These are phyloP conservation scores for Epinephelus coioides DNA, from an alignment of 2,797 vertebrate genomes.

Conservation along the genomic window DNA sequence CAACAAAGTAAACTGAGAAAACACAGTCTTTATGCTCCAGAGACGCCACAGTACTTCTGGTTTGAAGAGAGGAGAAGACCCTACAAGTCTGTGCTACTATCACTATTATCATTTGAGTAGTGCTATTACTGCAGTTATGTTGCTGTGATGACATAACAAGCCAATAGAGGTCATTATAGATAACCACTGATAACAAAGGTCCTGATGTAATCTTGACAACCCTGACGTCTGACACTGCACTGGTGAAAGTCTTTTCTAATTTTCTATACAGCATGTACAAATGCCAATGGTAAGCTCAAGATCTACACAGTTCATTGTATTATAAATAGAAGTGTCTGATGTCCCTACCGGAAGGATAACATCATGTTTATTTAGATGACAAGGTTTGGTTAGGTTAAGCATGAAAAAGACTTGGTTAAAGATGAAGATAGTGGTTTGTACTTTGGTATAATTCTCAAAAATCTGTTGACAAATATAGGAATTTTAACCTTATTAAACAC, in stretches of 20 bases:
- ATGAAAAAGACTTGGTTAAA: too few relatives aligned
- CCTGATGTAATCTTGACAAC: not conserved
- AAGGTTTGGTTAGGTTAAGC: too few relatives aligned
- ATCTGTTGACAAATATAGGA: too few relatives aligned
- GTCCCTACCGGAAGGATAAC: too few relatives aligned
- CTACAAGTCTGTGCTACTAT: not conserved
- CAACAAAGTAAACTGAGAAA: slow-evolving; percentile 22
- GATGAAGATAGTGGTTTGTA: too few relatives aligned
- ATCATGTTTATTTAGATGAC: not conserved
- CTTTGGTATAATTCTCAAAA: too few relatives aligned
- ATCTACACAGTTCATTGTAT: not conserved
- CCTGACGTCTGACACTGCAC: not conserved
- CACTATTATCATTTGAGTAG: not conserved
- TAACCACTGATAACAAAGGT: not conserved
- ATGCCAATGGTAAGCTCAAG: not conserved
- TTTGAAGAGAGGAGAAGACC: not conserved
- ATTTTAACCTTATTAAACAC: too few relatives aligned
- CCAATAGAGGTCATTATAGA: slow-evolving; percentile 19
- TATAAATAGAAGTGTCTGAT: not conserved
- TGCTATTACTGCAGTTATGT: not conserved
- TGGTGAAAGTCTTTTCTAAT: not conserved
- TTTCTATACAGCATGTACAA: not conserved
- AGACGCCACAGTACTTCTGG: not conserved
- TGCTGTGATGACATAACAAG: not conserved
- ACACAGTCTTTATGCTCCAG: slow-evolving; percentile 4